Evolutionary conservation across 2,797 vertebrate species (phyloP).

Genomic region (Furcifer pardalis): DNA sequence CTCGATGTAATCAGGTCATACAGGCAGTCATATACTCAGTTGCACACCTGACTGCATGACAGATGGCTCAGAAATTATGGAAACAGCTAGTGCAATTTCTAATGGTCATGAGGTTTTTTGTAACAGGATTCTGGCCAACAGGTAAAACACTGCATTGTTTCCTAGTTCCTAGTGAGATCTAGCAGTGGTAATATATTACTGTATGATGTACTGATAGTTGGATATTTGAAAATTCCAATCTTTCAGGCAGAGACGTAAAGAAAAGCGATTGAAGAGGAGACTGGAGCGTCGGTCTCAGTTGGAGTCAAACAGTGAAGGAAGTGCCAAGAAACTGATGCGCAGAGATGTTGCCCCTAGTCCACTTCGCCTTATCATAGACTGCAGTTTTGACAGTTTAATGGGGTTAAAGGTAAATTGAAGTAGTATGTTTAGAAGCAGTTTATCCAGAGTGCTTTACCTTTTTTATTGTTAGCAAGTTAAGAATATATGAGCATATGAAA

Average conservation of each 20-base stretch:
- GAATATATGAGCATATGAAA: not conserved
- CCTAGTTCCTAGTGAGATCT: no score
- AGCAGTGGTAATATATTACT: not conserved
- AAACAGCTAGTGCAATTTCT: no score
- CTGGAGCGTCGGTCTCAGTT: slow-evolving; percentile 78
- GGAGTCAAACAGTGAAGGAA: slow-evolving; percentile 70
- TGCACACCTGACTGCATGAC: no score
- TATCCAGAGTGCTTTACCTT: not conserved
- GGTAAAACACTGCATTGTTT: no score
- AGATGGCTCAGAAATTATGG: no score
- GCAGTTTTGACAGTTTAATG: slow-evolving; percentile 94
- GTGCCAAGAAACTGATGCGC: slow-evolving; percentile 79
- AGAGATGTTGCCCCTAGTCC: slow-evolving; percentile 80
- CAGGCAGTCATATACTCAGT: no score
- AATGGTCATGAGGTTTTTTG: no score
- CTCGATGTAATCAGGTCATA: no score
- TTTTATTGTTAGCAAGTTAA: not conserved
- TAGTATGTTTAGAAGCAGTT: not conserved
- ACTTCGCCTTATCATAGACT: slow-evolving; percentile 90
- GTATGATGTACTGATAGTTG: not conserved
- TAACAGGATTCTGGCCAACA: no score
- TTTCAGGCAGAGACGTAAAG: slow-evolving; percentile 89
- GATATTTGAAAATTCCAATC: not conserved
- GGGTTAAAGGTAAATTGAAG: slow-evolving; percentile 83
- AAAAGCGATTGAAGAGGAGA: slow-evolving; percentile 90